Evolutionary conservation across 1,140 invertebrate genomes (phyloP), one percentile per base, ranked within the genome.

Genomic region (Heliconius hewitsoni): DNA sequence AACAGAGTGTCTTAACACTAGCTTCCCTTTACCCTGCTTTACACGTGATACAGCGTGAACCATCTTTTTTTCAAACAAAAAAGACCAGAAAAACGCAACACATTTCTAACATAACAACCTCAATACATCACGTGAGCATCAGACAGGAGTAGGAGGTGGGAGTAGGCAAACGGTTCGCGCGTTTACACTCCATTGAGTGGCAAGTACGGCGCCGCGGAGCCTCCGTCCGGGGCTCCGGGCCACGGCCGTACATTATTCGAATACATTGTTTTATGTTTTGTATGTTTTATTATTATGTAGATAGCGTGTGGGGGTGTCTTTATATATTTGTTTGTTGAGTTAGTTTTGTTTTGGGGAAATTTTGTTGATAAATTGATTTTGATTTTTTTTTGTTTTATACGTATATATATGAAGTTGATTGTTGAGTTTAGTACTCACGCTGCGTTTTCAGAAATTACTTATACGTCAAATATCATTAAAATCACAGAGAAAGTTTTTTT

Each of bases 181-280:
- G 87, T 91, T 92, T 86, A 91, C 89, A 86, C 81, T 85, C 90
- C 86, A 92, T 90, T 90, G 89, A 88, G 77, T 86, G 80, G 85
- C 85, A 84, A 91, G 90, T 89, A 90, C 81, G 89, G 89, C 90
- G 91, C 88, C 91, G 85, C 50, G 66, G 30, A 80, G 89, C 85
- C 91, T 89, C 89, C 90, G 87, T 90, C 89, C 89, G 89, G 87
- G n/a, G 18, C 8, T 90, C 89, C 89, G 89, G 87, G 3, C 55
- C 8, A 23, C 55, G 55, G 8, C 55, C 55, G 19, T 57, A 57
- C 8, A 57, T 57, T 57, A 57, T 23, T 0, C 3, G 19, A 19
- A 19, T 57, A 57, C n/a, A 57, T 57, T 57, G 55, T 57, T 57
- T 57, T 57, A 57, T 57, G 55, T 23, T 57, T 57, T 57, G 5